These are phyloP conservation scores for Steromphala cineraria DNA, from an alignment of 2,888 invertebrate species.

Conservation along the genomic window DNA sequence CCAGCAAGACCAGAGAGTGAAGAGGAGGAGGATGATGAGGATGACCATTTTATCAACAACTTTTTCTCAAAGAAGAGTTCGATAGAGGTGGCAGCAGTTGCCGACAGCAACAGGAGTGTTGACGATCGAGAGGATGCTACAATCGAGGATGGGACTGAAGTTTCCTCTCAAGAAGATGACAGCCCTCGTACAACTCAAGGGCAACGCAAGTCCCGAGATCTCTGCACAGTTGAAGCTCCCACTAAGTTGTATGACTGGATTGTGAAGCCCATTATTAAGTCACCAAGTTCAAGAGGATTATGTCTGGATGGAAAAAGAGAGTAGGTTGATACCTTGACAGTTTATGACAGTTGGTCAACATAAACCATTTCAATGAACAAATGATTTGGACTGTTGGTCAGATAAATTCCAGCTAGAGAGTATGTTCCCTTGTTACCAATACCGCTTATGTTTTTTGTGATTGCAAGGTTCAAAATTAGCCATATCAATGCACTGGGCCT, in stretches of 20 bases:
- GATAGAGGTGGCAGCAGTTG: not conserved
- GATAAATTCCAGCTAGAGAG: no score
- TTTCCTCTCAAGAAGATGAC: not conserved
- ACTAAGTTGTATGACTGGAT: conserved; percentile 47
- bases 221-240: not conserved
- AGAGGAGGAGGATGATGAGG: not conserved
- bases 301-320: conserved; percentile 53
- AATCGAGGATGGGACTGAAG: not conserved
- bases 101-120: not conserved
- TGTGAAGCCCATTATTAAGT: conserved; percentile 47
- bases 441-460: no score
- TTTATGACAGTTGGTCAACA: not conserved
- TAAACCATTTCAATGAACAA: no score
- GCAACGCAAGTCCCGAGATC: not conserved
- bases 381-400: no score
- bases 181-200: not conserved
- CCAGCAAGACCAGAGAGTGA: no score
- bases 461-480: no score
- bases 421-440: no score
- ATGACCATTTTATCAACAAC: not conserved
- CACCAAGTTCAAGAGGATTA: conserved; percentile 33
- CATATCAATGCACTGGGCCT: no score
- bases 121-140: not conserved
- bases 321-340: conserved; percentile 33
- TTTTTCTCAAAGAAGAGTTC: not conserved